A percentile compares a stretch with the other conserved stretches of the same genome.
These are phyloP conservation scores for Dasysyrphus albostriatus DNA, from an alignment of 2,888 invertebrate species.

Conservation along the genomic window DNA sequence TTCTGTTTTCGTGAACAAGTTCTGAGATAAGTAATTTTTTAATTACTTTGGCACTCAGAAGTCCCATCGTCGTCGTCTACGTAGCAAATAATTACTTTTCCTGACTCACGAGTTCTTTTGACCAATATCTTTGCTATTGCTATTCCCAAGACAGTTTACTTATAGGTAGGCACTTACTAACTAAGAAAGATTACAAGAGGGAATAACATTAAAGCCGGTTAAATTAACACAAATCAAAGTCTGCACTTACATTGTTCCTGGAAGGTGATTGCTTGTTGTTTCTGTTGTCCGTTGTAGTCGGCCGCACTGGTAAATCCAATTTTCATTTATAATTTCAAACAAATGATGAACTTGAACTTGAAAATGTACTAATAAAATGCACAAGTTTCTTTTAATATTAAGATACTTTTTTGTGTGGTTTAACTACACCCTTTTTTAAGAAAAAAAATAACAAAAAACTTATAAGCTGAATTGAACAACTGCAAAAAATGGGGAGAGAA, in stretches of 20 bases:
- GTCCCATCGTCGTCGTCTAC: neutral
- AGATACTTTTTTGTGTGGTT: constrained; percentile 35
- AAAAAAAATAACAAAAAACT: constrained; percentile 51
- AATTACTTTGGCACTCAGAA: constrained; percentile 19
- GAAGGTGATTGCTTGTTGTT: constrained; percentile 15
- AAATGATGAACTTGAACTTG: constrained; percentile 21
- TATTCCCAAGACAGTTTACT: constrained; percentile 44
- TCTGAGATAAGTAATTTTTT: constrained; percentile 37
- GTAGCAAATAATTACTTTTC: constrained; percentile 1
- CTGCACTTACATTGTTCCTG: constrained; percentile 66
- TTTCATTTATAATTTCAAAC: constrained; percentile 34
- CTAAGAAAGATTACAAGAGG: constrained; percentile 30
- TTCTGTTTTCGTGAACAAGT: constrained; percentile 38
- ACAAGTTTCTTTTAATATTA: constrained; percentile 24
- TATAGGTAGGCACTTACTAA: constrained; percentile 5
- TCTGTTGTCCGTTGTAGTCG: constrained; percentile 15
- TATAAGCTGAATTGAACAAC: constrained; percentile 57
- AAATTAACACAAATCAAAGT: constrained; percentile 44
- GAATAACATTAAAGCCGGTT: constrained; percentile 59
- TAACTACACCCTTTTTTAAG: constrained; percentile 66
- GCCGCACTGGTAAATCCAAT: constrained; percentile 71
- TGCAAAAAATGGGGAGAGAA: constrained; percentile 53
- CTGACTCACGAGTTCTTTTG: neutral
- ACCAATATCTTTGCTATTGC: constrained; percentile 5
- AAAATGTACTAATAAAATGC: constrained; percentile 19